Percentiles rank a stretch among this genome's conserved stretches.
These are phyloP conservation scores for Parasteatoda lunata DNA, from an alignment of 2,888 invertebrate genomes.

Conservation along the genomic window DNA sequence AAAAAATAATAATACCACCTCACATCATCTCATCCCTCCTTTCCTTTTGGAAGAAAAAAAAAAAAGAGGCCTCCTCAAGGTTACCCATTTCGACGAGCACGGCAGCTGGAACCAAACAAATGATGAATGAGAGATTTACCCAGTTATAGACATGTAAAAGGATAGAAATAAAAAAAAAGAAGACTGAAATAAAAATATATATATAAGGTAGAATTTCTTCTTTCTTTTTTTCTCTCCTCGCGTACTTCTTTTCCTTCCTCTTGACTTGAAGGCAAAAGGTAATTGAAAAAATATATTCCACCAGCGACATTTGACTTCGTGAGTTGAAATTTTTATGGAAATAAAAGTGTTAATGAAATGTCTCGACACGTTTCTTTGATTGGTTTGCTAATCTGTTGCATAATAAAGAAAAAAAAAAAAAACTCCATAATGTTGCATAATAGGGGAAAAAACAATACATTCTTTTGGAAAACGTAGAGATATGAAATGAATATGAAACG, in stretches of 20 bases:
- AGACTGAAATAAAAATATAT: not conserved
- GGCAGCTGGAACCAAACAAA: conserved; percentile 53
- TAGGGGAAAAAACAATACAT: no score
- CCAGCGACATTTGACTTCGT: no score
- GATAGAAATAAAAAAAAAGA: not conserved
- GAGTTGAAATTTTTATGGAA: no score
- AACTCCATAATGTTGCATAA: no score
- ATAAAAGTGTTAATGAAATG: no score
- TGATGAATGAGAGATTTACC: conserved; percentile 65
- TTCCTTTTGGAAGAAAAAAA: not conserved
- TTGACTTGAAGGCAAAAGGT: conserved; percentile 26
- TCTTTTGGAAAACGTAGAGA: no score
- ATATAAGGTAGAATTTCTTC: no score
- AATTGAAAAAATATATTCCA: conserved; percentile 20
- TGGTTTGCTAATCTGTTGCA: no score
- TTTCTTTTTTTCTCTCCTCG: not conserved
- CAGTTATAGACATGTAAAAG: conserved; percentile 35
- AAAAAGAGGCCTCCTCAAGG: conserved; percentile 50
- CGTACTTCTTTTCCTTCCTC: not conserved
- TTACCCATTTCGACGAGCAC: conserved; percentile 48
- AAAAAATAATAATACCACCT: conserved; percentile 30
- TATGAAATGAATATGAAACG: no score
- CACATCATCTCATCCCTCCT: conserved; percentile 12
- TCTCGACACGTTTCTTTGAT: no score
- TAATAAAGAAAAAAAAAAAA: no score